phyloP scores from a whole-genome alignment of 2,888 invertebrate species.

The Microchrysa polita region DNA sequence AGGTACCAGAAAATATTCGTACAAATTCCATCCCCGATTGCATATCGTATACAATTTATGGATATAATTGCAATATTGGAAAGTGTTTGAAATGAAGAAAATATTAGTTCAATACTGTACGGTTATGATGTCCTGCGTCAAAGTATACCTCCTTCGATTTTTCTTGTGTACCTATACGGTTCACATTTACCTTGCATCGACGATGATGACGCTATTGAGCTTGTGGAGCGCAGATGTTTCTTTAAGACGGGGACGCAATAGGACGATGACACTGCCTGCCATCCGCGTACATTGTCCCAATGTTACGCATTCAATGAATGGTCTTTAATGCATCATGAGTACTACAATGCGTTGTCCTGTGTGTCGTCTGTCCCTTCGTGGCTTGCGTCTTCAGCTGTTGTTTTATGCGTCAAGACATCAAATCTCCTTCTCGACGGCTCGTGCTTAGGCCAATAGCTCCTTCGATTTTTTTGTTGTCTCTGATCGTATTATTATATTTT shows the following conservation, averaged over 20 bases:
- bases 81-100: not conserved
- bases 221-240: slow-evolving; percentile 16
- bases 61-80: not conserved
- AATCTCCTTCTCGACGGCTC: not conserved
- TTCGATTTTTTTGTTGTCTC: not conserved
- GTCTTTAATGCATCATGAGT: not conserved
- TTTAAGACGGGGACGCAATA: not conserved
- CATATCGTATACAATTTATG: not conserved
- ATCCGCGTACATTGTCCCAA: not conserved
- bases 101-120: not conserved
- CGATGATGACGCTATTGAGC: not conserved
- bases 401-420: not conserved
- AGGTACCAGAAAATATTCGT: not conserved
- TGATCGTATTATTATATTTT: no score
- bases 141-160: not conserved
- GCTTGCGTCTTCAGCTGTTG: slow-evolving; percentile 20
- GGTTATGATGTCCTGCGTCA: not conserved
- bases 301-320: slow-evolving; percentile 7
- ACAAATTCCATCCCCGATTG: not conserved
- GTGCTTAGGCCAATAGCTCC: slow-evolving; percentile 13
- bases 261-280: not conserved
- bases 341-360: not conserved
- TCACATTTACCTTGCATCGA: not conserved
- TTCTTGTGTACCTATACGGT: not conserved
- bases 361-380: slow-evolving; percentile 1